A percentile compares a stretch with the other conserved stretches of the same genome.
Conservation (phyloP, 2,113 vertebrate genomes). For the Echinops telfairi region DNA sequence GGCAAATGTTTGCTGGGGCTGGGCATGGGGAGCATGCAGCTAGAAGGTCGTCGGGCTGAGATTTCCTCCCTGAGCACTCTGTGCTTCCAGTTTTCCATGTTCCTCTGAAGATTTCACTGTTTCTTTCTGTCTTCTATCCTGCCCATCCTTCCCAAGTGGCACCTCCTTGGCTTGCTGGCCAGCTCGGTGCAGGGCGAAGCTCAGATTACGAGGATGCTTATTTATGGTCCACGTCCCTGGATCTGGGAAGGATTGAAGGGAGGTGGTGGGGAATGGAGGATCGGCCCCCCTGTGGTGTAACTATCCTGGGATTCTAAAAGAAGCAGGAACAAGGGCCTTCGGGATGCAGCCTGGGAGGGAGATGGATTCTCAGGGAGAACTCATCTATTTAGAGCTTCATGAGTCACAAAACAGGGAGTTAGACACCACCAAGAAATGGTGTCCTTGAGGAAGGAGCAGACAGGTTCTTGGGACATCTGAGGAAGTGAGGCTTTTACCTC, state of each 20-base stretch:
- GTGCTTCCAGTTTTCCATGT: too few species aligned
- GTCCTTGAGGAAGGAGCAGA: constrained; percentile 60
- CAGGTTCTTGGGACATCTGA: neutral
- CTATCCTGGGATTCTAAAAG: constrained; percentile 18
- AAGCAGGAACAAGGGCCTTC: neutral
- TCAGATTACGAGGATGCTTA: neutral
- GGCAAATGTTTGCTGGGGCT: neutral
- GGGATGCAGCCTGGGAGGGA: constrained; percentile 37
- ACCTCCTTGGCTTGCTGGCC: neutral
- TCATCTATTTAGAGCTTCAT: constrained; percentile 63
- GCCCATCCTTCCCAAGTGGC: neutral
- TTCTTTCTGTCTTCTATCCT: neutral
- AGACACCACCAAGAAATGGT: constrained; percentile 30
- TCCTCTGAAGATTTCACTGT: too few species aligned
- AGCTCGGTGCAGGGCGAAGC: neutral
- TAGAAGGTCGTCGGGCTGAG: too few species aligned
- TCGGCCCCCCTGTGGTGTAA: neutral
- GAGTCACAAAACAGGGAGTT: constrained; percentile 65
- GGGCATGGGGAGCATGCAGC: too few species aligned
- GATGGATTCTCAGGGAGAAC: neutral
- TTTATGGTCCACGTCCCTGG: neutral
- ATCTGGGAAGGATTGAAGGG: neutral
- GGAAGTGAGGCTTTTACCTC: constrained; percentile 27
- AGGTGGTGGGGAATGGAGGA: neutral
- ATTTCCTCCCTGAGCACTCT: too few species aligned